Base-by-base conservation (phyloP, 2,797 vertebrate genomes). In the Lepus townsendii region DNA sequence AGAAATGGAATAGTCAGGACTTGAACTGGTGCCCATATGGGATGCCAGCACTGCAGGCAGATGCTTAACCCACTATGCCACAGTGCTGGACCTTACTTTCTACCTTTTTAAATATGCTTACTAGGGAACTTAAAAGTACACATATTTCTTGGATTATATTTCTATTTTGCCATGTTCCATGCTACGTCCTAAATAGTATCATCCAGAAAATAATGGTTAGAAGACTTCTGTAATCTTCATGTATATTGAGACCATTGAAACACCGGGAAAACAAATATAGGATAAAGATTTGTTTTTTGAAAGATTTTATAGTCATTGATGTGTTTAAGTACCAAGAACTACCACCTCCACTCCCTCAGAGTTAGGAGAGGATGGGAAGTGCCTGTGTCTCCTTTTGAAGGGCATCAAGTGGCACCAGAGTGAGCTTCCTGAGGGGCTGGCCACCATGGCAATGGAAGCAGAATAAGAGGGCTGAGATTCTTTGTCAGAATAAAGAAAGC, bases 351-450 rank as follows among this genome's bases (percentile, higher is more conserved):
- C 35, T 42, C 16, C 2, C 1, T n/a, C 57, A 85, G 65, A 75
- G 5, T 24, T 17, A 38, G 32, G 30, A 66, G 9, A 54, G 22
- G 14, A 3, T 38, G n/a, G 71, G 26, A 66, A 26, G 19, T 10
- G 0, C 6, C 7, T 3, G 8, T 0, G 0, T 11, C 14, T 19
- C n/a, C 63, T 26, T 3, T 6, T 5, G 16, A 62, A 4, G 22
- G 20, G 14, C 3, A 0, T 60, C 50, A 27, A 47, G 1, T 13
- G 6, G 65, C 17, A 47, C 66, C 52, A 52, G 11, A 38, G n/a
- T 42, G 66, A 75, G 22, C 24, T 30, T 35, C 9, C 13, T 4
- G 12, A 47, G 30, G 30, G 16, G 24, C 35, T 27, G 54, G 72
- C 27, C 27, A 8, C 0, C 1, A 2, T 60, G 52, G 4, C 85